Evolutionary conservation across 2,797 vertebrate species (phyloP).

Genomic region (Buceros bicornis): DNA sequence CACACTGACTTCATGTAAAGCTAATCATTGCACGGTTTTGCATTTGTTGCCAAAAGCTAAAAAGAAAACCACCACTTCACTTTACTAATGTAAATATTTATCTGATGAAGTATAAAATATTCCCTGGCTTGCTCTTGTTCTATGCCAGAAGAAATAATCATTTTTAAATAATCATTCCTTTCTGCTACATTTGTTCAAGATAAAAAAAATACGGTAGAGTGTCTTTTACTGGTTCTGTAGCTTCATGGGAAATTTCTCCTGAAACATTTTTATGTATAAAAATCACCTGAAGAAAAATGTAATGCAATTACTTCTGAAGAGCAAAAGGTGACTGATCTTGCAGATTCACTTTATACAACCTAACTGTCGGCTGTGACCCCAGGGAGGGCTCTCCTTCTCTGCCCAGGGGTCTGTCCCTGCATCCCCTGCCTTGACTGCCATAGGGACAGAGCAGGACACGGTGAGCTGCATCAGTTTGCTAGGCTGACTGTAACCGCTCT

Average conservation of each 20-base stretch:
- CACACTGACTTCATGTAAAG: conserved; percentile 9
- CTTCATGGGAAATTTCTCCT: background rate
- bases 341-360: background rate
- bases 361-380: background rate
- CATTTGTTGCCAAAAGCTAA: background rate
- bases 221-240: background rate
- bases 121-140: background rate
- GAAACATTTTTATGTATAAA: background rate
- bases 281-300: background rate
- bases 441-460: background rate
- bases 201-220: background rate
- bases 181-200: background rate
- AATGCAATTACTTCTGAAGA: background rate
- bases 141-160: background rate
- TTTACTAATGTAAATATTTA: conserved; percentile 35
- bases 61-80: background rate
- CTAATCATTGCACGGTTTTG: background rate
- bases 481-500: background rate
- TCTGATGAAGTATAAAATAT: background rate
- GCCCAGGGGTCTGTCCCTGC: background rate
- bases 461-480: background rate
- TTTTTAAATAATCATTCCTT: background rate
- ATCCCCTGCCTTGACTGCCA: background rate
- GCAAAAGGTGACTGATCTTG: background rate
- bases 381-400: background rate